phyloP scores from a whole-genome alignment of 2,888 invertebrate species.

The Tetanocera ferruginea region DNA sequence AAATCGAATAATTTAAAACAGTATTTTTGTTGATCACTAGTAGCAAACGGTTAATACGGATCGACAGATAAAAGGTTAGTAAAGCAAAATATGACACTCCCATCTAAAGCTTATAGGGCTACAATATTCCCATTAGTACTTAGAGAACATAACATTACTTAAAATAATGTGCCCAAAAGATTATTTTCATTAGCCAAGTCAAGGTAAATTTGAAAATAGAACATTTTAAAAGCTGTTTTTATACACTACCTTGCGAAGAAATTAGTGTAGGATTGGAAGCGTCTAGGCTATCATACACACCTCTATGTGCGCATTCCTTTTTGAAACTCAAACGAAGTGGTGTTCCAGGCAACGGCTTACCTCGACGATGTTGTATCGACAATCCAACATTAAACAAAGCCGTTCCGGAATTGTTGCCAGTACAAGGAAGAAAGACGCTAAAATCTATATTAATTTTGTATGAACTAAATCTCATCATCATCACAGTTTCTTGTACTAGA shows the following conservation, averaged over 20 bases:
- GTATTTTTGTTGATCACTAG: no score
- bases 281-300: constrained; percentile 78
- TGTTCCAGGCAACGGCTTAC: constrained; percentile 86
- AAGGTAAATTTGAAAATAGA: constrained; percentile 5
- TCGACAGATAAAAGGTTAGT: no score
- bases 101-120: no score
- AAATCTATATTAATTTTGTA: constrained; percentile 76
- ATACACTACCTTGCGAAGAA: constrained; percentile 71
- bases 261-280: constrained; percentile 69
- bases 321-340: constrained; percentile 87
- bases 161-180: no score
- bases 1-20: no score
- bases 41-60: no score
- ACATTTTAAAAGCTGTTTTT: constrained; percentile 43
- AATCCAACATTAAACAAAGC: constrained; percentile 90
- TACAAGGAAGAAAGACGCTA: constrained; percentile 88
- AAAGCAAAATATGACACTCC: no score
- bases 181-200: no score
- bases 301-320: constrained; percentile 95
- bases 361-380: constrained; percentile 84
- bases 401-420: constrained; percentile 86
- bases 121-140: no score
- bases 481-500: no score
- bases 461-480: neutral
- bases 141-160: no score